Conservation (phyloP, 2,888 invertebrate species). For the Diarsia rubi region DNA sequence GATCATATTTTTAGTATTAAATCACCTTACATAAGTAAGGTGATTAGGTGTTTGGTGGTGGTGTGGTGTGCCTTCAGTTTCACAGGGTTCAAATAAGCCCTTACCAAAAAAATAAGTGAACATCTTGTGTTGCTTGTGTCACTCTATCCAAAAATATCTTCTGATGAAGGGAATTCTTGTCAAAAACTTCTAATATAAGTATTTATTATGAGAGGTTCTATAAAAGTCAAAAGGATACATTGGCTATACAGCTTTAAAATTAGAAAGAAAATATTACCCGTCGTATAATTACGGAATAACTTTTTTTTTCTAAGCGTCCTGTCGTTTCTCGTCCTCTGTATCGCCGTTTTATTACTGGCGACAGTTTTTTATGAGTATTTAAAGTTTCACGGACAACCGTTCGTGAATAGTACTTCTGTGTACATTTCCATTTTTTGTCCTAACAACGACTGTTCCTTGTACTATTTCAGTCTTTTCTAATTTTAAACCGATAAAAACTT, state of each 20-base stretch:
- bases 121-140: too few relatives aligned
- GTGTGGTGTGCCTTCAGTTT: constrained; percentile 1
- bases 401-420: constrained; percentile 73
- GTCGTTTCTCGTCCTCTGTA: constrained; percentile 71
- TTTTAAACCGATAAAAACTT: constrained; percentile 37
- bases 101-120: not conserved
- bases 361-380: constrained; percentile 76
- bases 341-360: constrained; percentile 76
- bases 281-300: constrained; percentile 79
- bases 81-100: not conserved
- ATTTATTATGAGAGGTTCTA: constrained; percentile 19
- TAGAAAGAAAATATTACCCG: constrained; percentile 76
- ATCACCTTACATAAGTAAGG: constrained; percentile 15
- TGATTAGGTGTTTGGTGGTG: too few relatives aligned
- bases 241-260: constrained; percentile 51
- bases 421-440: constrained; percentile 67
- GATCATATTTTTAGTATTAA: constrained; percentile 57
- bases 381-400: constrained; percentile 75
- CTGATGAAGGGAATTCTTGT: not conserved
- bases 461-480: constrained; percentile 62
- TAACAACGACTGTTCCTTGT: constrained; percentile 59
- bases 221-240: constrained; percentile 18
- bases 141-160: not conserved
- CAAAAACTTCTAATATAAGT: constrained; percentile 1
- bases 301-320: constrained; percentile 79